phyloP scores from a whole-genome alignment of 2,797 vertebrate species.

The Sebastes dallii region DNA sequence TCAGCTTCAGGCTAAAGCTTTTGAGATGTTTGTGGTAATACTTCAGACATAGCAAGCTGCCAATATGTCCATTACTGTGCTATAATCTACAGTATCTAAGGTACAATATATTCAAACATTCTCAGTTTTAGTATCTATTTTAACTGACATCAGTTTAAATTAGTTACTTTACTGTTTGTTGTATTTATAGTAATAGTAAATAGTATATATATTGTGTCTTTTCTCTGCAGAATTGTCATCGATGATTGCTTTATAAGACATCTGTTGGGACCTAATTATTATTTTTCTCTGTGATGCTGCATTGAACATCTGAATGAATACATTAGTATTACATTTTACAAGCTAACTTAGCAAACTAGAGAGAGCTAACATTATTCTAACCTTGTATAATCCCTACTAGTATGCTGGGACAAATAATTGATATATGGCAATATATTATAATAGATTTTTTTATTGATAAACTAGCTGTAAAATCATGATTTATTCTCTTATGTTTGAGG shows the following conservation, averaged over 20 bases:
- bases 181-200: not conserved
- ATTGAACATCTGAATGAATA: not conserved
- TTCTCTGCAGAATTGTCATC: not conserved
- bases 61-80: not conserved
- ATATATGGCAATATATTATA: not conserved
- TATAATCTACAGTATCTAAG: not conserved
- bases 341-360: not conserved
- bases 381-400: not conserved
- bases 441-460: not conserved
- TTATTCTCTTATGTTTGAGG: too few relatives aligned
- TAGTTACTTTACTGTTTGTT: not conserved
- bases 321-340: not conserved
- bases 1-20: not conserved
- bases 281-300: not conserved
- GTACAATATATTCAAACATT: not conserved
- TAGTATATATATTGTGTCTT: accelerated
- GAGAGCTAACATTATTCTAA: not conserved
- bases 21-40: not conserved
- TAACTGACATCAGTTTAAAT: not conserved
- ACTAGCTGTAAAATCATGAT: not conserved
- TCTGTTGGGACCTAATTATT: constrained; percentile 34
- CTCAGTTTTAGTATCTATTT: not conserved
- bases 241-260: not conserved
- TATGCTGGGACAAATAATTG: not conserved
- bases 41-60: not conserved